phyloP scores from a whole-genome alignment of 1,140 invertebrate genomes.

The Anastrepha ludens region DNA sequence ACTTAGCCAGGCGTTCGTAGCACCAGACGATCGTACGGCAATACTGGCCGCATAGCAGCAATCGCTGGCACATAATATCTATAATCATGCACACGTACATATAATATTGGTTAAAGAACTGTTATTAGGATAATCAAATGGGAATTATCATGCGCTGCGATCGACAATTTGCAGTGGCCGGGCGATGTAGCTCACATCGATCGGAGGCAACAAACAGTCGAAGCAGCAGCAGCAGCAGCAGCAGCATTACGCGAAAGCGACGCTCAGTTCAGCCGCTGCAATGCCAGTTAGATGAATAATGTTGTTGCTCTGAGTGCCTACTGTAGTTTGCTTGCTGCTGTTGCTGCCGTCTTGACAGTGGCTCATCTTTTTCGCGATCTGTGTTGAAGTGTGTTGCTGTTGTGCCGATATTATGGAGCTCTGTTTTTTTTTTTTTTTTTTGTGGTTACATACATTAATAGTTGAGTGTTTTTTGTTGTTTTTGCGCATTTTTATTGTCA shows the following conservation, averaged over 20 bases:
- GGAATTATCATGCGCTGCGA: constrained; percentile 71
- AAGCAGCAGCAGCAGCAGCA: not conserved
- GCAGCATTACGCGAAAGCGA: not conserved
- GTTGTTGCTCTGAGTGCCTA: constrained; percentile 1
- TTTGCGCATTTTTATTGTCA: constrained; percentile 3
- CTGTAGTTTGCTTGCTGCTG: constrained; percentile 1
- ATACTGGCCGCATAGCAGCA: not conserved
- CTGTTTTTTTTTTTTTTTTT: not conserved
- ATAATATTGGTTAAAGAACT: constrained; percentile 74
- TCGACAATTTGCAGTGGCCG: constrained; percentile 57
- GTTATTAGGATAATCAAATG: constrained; percentile 75
- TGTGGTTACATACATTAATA: not conserved
- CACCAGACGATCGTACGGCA: not conserved
- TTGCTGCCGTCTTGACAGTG: constrained; percentile 44
- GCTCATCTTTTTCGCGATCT: constrained; percentile 52
- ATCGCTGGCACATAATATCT: constrained; percentile 69
- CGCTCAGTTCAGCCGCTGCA: not conserved
- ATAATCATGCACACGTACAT: constrained; percentile 74
- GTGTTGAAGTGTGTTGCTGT: constrained; percentile 46
- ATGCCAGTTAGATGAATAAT: constrained; percentile 33
- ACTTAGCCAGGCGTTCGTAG: not conserved
- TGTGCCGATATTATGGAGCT: constrained; percentile 7
- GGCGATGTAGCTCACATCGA: not conserved
- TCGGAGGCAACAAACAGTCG: not conserved
- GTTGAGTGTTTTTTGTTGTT: not conserved